Conservation (phyloP, 1,140 invertebrate species). For the Bombyx mandarina region DNA sequence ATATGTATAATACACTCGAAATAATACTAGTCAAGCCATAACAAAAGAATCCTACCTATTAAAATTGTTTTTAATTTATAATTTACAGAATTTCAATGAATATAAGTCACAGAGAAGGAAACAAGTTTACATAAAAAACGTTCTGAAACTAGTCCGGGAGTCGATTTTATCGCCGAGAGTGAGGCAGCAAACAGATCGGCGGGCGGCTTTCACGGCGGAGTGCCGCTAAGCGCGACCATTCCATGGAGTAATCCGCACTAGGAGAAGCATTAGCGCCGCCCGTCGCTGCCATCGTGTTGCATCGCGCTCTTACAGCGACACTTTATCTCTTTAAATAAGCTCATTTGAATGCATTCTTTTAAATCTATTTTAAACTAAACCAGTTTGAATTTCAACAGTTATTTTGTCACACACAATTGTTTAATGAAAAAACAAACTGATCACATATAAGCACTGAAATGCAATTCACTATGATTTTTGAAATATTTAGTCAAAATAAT, state of each 20-base stretch:
- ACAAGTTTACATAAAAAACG: too few species aligned
- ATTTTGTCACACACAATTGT: too few species aligned
- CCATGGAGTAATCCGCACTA: constrained; percentile 49
- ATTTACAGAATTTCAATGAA: too few species aligned
- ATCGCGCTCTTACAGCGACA: constrained; percentile 36
- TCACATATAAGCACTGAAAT: too few species aligned
- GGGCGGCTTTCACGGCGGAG: constrained; percentile 38
- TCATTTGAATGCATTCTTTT: constrained; percentile 12
- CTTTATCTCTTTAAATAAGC: constrained; percentile 19
- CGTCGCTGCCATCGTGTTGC: constrained; percentile 28
- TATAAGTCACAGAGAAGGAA: too few species aligned
- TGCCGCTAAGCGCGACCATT: constrained; percentile 42
- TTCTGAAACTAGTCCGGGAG: constrained; percentile 10
- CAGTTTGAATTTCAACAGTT: background rate
- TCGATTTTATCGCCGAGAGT: constrained; percentile 39
- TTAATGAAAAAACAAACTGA: too few species aligned
- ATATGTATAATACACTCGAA: too few species aligned
- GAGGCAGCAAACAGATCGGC: constrained; percentile 34
- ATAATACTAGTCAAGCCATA: too few species aligned
- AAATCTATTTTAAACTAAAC: constrained; percentile 1
- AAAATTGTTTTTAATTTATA: too few species aligned
- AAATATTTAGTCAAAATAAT: too few species aligned
- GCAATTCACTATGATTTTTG: too few species aligned
- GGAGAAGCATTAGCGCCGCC: constrained; percentile 45
- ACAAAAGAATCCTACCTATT: too few species aligned